These are phyloP conservation scores for Felis chaus DNA, from an alignment of 2,113 vertebrate genomes.

Conservation along the genomic window DNA sequence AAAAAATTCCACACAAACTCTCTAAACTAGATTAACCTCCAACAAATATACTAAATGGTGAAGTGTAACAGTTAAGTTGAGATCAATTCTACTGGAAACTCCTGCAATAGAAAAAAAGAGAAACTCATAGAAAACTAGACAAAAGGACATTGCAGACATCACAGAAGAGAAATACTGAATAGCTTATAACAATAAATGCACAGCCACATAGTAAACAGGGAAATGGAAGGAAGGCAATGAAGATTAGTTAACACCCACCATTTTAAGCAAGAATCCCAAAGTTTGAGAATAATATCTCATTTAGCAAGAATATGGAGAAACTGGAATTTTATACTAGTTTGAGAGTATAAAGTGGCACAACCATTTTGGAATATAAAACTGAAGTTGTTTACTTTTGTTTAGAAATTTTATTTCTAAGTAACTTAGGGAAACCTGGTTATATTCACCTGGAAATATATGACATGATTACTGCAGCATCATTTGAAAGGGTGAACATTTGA, in stretches of 20 bases:
- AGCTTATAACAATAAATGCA: not conserved
- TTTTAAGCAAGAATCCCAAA: not conserved
- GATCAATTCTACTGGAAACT: not conserved
- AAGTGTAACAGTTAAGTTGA: not conserved
- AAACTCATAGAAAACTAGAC: not conserved
- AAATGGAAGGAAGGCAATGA: not conserved
- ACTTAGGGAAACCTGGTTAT: not conserved
- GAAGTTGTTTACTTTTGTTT: not conserved
- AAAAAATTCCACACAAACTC: not conserved
- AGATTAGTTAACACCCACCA: not conserved
- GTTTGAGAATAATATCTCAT: not conserved
- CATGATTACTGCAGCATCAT: not conserved
- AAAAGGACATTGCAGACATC: not conserved
- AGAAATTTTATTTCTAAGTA: slow-evolving; percentile 10
- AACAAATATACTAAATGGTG: not conserved
- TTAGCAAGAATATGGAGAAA: not conserved
- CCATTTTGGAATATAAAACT: not conserved
- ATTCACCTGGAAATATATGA: not conserved
- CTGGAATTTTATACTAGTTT: not conserved
- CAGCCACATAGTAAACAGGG: not conserved
- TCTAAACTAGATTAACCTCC: not conserved
- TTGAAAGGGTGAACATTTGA: not conserved
- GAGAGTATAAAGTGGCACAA: not conserved
- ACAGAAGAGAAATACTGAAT: not conserved
- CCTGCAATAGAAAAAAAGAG: not conserved